Evolutionary conservation across 2,113 vertebrate species (phyloP).

Genomic region (Neodon shergylaensis): DNA sequence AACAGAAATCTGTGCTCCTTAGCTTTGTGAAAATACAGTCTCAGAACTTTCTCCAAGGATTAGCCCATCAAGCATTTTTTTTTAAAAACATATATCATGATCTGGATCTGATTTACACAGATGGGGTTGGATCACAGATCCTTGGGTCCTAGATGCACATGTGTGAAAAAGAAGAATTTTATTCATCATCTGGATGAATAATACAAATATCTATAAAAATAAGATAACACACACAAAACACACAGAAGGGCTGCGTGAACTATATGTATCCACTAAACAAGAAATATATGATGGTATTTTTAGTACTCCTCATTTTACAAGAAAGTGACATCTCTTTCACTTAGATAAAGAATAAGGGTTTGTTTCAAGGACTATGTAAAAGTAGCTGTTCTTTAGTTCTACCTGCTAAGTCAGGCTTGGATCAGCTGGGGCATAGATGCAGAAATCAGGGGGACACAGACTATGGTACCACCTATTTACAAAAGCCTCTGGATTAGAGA

Average conservation of each 20-base stretch:
- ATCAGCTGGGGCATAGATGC: not conserved
- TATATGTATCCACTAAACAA: not conserved
- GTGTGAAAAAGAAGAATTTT: constrained; percentile 12
- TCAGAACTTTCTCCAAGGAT: constrained; percentile 39
- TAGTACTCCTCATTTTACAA: not conserved
- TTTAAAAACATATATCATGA: not conserved
- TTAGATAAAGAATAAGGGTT: not conserved
- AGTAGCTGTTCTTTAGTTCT: not conserved
- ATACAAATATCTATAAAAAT: constrained; percentile 29
- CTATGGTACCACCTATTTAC: not conserved
- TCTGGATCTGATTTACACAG: not conserved
- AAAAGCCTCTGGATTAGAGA: not conserved
- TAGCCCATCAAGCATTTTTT: constrained; percentile 16
- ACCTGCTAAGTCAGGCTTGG: not conserved
- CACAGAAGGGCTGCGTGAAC: not conserved
- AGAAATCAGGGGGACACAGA: not conserved
- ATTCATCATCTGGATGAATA: constrained; percentile 19
- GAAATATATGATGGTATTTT: not conserved
- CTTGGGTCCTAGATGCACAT: not conserved
- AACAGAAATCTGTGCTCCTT: constrained; percentile 43
- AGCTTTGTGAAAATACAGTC: not conserved
- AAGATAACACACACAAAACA: not conserved
- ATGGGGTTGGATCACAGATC: not conserved
- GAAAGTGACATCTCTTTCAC: not conserved
- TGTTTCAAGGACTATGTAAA: not conserved